Conservation (phyloP, 1,140 invertebrate species). For the Gryllus bimaculatus region DNA sequence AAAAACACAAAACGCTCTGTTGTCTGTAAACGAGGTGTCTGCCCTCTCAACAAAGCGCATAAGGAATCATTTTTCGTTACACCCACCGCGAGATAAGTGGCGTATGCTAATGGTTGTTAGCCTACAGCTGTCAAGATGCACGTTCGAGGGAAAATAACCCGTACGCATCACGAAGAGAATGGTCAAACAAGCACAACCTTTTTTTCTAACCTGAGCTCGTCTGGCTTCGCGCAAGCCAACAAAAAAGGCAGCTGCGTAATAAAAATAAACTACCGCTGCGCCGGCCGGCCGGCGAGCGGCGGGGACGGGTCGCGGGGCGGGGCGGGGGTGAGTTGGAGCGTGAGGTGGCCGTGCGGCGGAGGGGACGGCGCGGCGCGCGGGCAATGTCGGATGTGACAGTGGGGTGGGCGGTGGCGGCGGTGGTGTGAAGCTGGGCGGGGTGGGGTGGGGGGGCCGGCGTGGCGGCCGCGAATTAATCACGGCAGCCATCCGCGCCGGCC, state of each 20-base stretch:
- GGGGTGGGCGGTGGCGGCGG: no score
- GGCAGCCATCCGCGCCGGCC: not conserved
- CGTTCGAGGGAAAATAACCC: conserved; percentile 10
- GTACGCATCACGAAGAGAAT: conserved; percentile 7
- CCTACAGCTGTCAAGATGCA: conserved; percentile 15
- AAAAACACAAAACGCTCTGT: not conserved
- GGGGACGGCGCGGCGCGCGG: not conserved
- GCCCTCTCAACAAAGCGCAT: not conserved
- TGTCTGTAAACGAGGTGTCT: conserved; percentile 14
- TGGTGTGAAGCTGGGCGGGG: no score
- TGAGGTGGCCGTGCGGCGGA: not conserved
- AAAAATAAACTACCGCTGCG: not conserved
- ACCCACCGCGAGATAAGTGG: conserved; percentile 11
- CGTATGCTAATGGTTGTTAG: conserved; percentile 9
- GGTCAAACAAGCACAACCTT: conserved; percentile 13
- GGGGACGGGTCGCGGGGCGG: no score
- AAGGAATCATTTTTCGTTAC: conserved; percentile 8
- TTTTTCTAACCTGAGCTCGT: conserved; percentile 15
- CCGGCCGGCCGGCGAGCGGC: no score
- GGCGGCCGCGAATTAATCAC: not conserved
- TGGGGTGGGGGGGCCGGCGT: no score
- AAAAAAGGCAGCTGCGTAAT: not conserved
- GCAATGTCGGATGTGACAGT: no score
- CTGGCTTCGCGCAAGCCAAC: conserved; percentile 13
- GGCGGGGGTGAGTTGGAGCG: not conserved